These are phyloP conservation scores for Tympanoctomys barrerae DNA, from an alignment of 2,797 vertebrate species.

Conservation along the genomic window DNA sequence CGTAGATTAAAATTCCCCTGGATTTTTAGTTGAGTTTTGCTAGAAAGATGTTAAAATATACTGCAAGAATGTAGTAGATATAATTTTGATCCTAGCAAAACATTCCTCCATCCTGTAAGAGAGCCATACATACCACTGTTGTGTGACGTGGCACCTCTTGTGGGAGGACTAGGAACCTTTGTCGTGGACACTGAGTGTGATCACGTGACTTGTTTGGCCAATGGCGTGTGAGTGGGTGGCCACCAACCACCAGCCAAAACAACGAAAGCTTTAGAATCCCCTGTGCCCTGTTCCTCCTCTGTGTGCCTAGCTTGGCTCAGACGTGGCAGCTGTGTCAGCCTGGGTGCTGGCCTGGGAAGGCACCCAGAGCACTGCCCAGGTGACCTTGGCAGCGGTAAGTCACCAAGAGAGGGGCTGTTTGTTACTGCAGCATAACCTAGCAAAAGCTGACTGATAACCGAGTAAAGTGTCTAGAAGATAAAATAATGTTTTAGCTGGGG, in stretches of 20 bases:
- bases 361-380: neutral
- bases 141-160: neutral
- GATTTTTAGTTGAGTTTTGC: neutral
- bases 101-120: neutral
- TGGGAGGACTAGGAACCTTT: neutral
- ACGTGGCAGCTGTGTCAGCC: neutral
- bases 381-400: neutral
- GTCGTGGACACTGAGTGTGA: neutral
- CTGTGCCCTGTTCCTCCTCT: neutral
- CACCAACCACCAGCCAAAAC: accelerated
- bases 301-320: neutral
- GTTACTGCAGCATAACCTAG: neutral
- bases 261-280: neutral
- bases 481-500: neutral
- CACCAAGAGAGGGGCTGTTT: neutral
- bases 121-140: neutral
- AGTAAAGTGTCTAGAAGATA: neutral
- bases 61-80: neutral
- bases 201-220: neutral
- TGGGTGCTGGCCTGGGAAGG: neutral
- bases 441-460: neutral
- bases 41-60: neutral
- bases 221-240: neutral
- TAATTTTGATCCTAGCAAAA: neutral
- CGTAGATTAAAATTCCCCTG: neutral